Conservation (phyloP, 2,888 invertebrate genomes). For the Lycocerus yunnanus region DNA sequence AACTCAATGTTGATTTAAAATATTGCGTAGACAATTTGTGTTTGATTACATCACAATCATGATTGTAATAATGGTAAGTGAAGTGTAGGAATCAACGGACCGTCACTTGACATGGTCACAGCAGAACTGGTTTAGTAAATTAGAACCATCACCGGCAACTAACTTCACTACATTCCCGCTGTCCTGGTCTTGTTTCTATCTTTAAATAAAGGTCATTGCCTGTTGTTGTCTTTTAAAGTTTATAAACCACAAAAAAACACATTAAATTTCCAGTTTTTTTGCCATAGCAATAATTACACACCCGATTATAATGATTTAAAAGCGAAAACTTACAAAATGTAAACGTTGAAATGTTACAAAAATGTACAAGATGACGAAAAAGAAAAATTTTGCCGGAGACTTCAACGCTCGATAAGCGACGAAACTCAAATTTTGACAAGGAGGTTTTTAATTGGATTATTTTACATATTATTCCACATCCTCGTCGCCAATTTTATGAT, state of each 20-base stretch:
- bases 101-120: slow-evolving; percentile 55
- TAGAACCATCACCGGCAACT: slow-evolving; percentile 52
- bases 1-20: slow-evolving; percentile 5
- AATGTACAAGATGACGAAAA: neutral
- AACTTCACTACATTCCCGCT: slow-evolving; percentile 48
- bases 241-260: slow-evolving; percentile 16
- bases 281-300: slow-evolving; percentile 2
- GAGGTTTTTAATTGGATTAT: neutral
- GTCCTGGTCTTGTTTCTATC: slow-evolving; percentile 52
- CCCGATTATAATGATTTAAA: neutral
- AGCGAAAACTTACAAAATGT: neutral
- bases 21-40: slow-evolving; percentile 14
- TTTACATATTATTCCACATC: neutral
- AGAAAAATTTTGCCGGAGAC: neutral
- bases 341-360: neutral
- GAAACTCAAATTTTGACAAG: neutral
- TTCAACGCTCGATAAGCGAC: neutral
- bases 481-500: neutral
- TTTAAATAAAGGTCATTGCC: slow-evolving; percentile 33
- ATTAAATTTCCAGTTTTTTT: slow-evolving; percentile 19
- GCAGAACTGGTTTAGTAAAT: slow-evolving; percentile 55
- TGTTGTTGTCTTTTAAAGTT: slow-evolving; percentile 19
- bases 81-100: slow-evolving; percentile 46
- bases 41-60: slow-evolving; percentile 20
- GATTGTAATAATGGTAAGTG: slow-evolving; percentile 25